These are phyloP conservation scores for Campoletis sonorensis DNA, from an alignment of 1,140 invertebrate species.

Conservation along the genomic window DNA sequence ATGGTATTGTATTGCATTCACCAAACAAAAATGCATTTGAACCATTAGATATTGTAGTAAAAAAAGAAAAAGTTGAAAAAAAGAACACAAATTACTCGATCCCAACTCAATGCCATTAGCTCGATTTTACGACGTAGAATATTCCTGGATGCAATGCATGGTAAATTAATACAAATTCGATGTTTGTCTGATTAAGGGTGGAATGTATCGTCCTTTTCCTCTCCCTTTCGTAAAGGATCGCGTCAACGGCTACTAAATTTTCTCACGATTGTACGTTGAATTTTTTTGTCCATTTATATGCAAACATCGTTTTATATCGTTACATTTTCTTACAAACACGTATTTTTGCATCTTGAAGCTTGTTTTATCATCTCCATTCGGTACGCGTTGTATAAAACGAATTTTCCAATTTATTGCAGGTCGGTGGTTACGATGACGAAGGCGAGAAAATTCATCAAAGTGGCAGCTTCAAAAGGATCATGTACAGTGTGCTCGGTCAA, in stretches of 20 bases:
- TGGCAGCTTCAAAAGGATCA: slow-evolving; percentile 92
- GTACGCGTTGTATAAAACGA: slow-evolving; percentile 21
- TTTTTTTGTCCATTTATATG: slow-evolving; percentile 48
- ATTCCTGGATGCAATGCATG: slow-evolving; percentile 44
- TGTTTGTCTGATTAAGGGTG: slow-evolving; percentile 70
- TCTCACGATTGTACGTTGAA: slow-evolving; percentile 61
- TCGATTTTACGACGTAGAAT: not conserved
- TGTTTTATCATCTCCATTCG: not conserved
- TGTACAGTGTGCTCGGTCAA: slow-evolving; percentile 91
- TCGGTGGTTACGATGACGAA: slow-evolving; percentile 79
- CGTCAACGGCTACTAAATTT: slow-evolving; percentile 69
- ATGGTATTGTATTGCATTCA: slow-evolving; percentile 28
- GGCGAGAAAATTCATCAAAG: slow-evolving; percentile 91
- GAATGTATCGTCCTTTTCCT: slow-evolving; percentile 71
- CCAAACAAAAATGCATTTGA: not conserved
- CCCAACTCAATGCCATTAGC: not conserved
- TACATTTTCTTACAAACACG: slow-evolving; percentile 9
- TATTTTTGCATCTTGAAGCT: not conserved
- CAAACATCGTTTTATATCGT: not conserved
- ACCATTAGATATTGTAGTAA: not conserved
- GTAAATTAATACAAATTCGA: slow-evolving; percentile 54
- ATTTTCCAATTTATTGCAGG: slow-evolving; percentile 71
- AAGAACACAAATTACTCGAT: not conserved
- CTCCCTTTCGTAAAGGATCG: slow-evolving; percentile 73
- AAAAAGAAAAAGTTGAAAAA: not conserved